Percentiles rank a stretch among this genome's conserved stretches.
These are phyloP conservation scores for Neostethus bicornis DNA, from an alignment of 2,797 vertebrate genomes.

Conservation along the genomic window DNA sequence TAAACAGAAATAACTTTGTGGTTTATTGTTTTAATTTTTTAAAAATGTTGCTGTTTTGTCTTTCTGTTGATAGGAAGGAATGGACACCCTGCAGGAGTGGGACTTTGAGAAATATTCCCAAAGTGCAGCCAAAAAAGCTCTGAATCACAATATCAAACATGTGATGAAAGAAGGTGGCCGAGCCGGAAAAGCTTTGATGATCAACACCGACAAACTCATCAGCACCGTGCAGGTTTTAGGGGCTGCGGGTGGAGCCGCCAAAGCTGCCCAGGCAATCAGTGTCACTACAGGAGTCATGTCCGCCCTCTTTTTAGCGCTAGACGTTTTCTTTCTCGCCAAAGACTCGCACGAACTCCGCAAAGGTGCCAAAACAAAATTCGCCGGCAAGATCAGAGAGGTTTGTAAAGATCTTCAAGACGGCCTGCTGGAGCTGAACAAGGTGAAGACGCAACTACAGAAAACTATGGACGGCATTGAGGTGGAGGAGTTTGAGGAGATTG, in stretches of 20 bases:
- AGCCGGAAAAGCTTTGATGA: slow-evolving; percentile 75
- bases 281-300: slow-evolving; percentile 71
- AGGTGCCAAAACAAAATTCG: slow-evolving; percentile 78
- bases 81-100: slow-evolving; percentile 76
- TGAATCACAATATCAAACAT: slow-evolving; percentile 80
- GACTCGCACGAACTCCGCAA: slow-evolving; percentile 74
- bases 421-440: slow-evolving; percentile 73
- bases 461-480: slow-evolving; percentile 77
- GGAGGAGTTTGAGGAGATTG: slow-evolving; percentile 71
- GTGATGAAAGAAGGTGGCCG: slow-evolving; percentile 81
- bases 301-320: slow-evolving; percentile 72
- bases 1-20: no score
- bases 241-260: slow-evolving; percentile 63
- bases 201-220: slow-evolving; percentile 79
- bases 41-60: not conserved
- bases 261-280: slow-evolving; percentile 67
- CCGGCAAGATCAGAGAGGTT: slow-evolving; percentile 75
- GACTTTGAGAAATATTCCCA: slow-evolving; percentile 78
- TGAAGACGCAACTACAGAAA: slow-evolving; percentile 73
- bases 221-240: slow-evolving; percentile 78
- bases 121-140: slow-evolving; percentile 72
- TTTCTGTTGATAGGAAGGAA: slow-evolving; percentile 66
- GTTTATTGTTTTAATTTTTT: no score
- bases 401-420: slow-evolving; percentile 76
- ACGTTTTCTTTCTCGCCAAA: slow-evolving; percentile 75